These are phyloP conservation scores for Steinernema scapterisci DNA, from an alignment of 2,888 invertebrate species.

Conservation along the genomic window DNA sequence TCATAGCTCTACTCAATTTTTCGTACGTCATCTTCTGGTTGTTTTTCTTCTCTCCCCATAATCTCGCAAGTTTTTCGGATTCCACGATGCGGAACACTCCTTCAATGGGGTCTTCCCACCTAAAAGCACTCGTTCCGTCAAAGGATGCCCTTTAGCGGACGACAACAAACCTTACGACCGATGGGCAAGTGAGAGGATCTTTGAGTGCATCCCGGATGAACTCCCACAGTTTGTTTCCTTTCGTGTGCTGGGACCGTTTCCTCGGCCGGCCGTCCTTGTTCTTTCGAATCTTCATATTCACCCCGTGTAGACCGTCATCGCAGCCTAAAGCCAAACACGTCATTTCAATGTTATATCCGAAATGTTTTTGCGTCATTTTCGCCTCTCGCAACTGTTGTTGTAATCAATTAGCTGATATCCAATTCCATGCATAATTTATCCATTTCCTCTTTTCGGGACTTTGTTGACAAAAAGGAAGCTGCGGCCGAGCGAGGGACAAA, in stretches of 20 bases:
- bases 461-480: not conserved
- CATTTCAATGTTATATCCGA: not conserved
- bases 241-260: slow-evolving; percentile 67
- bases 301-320: slow-evolving; percentile 5
- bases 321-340: not conserved
- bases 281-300: slow-evolving; percentile 46
- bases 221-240: slow-evolving; percentile 76
- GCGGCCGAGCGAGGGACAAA: no score
- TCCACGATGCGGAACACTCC: slow-evolving; percentile 87
- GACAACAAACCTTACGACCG: slow-evolving; percentile 73
- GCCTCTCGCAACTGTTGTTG: not conserved
- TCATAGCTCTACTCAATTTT: slow-evolving; percentile 87
- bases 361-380: not conserved
- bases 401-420: not conserved
- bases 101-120: slow-evolving; percentile 83
- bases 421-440: not conserved
- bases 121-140: slow-evolving; percentile 61
- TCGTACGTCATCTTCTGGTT: slow-evolving; percentile 90
- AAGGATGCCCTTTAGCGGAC: not conserved
- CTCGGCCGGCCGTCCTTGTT: slow-evolving; percentile 67
- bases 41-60: slow-evolving; percentile 85
- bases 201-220: slow-evolving; percentile 82
- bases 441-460: not conserved
- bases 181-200: slow-evolving; percentile 79
- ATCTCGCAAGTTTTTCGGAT: slow-evolving; percentile 82